Base-by-base conservation (phyloP, 2,797 vertebrate genomes). In the Gallinago nigripennis region DNA sequence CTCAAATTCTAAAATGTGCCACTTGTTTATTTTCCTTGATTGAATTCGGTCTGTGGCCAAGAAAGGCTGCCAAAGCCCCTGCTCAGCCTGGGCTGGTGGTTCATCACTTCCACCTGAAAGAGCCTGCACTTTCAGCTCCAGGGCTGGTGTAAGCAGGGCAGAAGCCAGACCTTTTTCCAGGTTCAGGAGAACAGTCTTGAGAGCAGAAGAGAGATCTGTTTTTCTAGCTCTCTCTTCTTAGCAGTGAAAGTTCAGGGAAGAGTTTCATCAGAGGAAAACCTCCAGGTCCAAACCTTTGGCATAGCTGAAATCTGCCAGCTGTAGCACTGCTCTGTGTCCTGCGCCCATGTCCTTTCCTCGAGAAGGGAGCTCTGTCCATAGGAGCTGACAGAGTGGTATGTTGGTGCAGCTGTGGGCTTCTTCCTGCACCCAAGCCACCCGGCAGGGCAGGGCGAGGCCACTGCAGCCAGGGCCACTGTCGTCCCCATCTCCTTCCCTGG, bases 401-500 rank as follows among this genome's bases (percentile, higher is more conserved):
- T 41, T 53, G 5, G 2, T 20, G 6, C 45, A n/a, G 24, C 39
- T 3, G 1, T 31, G 53, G 43, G 30, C 35, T 51, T 16, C 30
- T 21, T 41, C 16, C 54, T 3, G 5, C 27, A 24, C 31, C 33
- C 0, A 1, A 70, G 57, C 27, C 58, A 31, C 3, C 5, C 0
- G 39, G 39, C 39, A 39, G 39, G 39, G 46, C 18, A 48, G 23
- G 31, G n/a, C 21, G 4, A 4, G 46, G 41, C 23, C 33, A 60
- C 57, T 24, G 16, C 61, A 71, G 25, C 45, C 8, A 0, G 13
- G 35, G 15, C 25, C 37, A 11, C 61, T 0, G 0, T 1, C 0
- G 6, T 37, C 15, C 46, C 57, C 2, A 0, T 20, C 54, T 43
- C 0, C 0, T 37, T 82, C 73, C 70, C 72, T 20, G 24, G n/a